Evolutionary conservation across 2,113 vertebrate species (phyloP), one percentile per base, ranked within the genome.

Genomic region (Ailuropoda melanoleuca): DNA sequence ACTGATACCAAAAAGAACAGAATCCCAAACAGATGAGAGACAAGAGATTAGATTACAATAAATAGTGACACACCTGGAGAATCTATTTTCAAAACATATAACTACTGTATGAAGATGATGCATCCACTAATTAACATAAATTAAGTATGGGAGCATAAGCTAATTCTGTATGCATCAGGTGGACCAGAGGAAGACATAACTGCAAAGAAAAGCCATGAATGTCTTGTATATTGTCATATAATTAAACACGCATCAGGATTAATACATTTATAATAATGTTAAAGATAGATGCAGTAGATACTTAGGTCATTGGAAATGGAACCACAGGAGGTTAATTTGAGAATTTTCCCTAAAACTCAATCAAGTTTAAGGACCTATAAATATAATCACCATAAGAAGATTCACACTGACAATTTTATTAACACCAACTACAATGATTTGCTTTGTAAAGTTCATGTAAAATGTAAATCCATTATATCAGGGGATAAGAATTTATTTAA

Each of bases 321-420:
- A 75, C 31, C 93, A 39, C 6, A 55, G 39, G 19, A 81, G 56
- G 19, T 93, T 88, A 93, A 86, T 87, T 89, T 6, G 89, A 93
- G 31, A 55, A 84, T 60, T 48, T 81, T 62, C 43, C 23, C 17
- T 87, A 80, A 87, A 90, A 95, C 48, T n/a, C 62, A 95, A 86
- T 90, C 29, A 96, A 58, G 29, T 89, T 91, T 90, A 93, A 96
- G 15, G 21, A 87, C 8, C n/a, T 83, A 66, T 6, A 96, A 80
- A 86, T 81, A 50, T 43, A 93, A 93, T 94, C 48, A 96, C 26
- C 12, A 24, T 90, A 90, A 84, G 43, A 90, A 48, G 11, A 88
- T 83, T 95, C 87, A 92, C 11, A 90, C 8, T 84, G 68, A 50
- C n/a, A 93, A 95, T 60, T 92, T 89, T 64, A 92, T 97, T 86